Evolutionary conservation across 2,888 invertebrate species (phyloP).

Genomic region (Latheticus oryzae): DNA sequence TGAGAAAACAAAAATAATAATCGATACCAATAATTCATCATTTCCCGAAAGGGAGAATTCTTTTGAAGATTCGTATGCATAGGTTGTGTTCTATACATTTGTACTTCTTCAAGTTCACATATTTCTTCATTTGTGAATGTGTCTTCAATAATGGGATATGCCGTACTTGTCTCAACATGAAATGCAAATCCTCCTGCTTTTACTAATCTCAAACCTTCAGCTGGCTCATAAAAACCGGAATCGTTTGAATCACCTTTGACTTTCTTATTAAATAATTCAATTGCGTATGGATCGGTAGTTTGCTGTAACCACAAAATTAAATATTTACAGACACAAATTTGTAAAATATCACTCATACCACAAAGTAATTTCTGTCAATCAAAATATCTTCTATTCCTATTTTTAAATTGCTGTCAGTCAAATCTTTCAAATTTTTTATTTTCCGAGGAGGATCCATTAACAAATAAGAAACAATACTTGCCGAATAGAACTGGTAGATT

Average conservation of each 20-base stretch:
- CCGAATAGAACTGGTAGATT: slow-evolving; percentile 78
- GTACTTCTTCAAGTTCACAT: slow-evolving; percentile 75
- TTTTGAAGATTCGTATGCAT: slow-evolving; percentile 71
- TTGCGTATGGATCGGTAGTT: slow-evolving; percentile 73
- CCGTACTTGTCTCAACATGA: slow-evolving; percentile 75
- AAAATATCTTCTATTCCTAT: slow-evolving; percentile 74
- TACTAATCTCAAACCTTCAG: slow-evolving; percentile 71
- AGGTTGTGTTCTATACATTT: slow-evolving; percentile 72
- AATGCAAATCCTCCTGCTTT: slow-evolving; percentile 77
- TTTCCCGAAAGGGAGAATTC: slow-evolving; percentile 73
- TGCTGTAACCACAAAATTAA: slow-evolving; percentile 65
- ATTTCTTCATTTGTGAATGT: slow-evolving; percentile 75
- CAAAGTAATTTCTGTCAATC: slow-evolving; percentile 74
- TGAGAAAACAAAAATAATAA: too few species aligned
- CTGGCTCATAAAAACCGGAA: slow-evolving; percentile 68
- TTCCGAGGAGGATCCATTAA: slow-evolving; percentile 72
- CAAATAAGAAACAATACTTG: slow-evolving; percentile 75
- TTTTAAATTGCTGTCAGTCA: slow-evolving; percentile 70
- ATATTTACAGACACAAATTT: too few species aligned
- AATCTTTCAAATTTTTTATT: slow-evolving; percentile 71
- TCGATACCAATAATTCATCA: slow-evolving; percentile 71
- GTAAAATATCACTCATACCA: slow-evolving; percentile 64
- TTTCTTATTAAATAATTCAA: slow-evolving; percentile 72
- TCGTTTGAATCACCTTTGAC: slow-evolving; percentile 60
- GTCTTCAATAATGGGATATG: slow-evolving; percentile 75